Percentiles rank a stretch among this genome's conserved stretches.
Conservation (phyloP, 1,140 invertebrate species). For the Trichogramma pretiosum region DNA sequence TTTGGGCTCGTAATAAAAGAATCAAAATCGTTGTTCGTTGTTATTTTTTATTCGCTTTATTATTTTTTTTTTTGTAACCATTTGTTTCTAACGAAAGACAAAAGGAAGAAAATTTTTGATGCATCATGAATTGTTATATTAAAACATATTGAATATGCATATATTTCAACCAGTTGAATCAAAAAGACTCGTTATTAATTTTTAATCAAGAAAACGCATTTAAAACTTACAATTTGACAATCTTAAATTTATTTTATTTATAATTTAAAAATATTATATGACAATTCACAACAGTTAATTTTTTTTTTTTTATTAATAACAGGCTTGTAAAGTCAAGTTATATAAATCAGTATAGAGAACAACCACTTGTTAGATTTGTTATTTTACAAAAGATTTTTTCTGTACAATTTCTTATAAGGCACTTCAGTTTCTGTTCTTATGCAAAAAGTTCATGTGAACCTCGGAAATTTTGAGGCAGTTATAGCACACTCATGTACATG, state of each 20-base stretch:
- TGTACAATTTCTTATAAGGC: constrained; percentile 45
- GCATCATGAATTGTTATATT: constrained; percentile 17
- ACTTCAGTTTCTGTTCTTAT: constrained; percentile 30
- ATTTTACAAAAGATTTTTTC: constrained; percentile 38
- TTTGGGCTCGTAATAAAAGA: no score
- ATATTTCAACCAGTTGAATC: no score
- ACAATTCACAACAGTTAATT: constrained; percentile 19
- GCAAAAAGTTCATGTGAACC: constrained; percentile 29
- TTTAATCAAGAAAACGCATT: no score
- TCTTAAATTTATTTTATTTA: no score
- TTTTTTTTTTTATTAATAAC: no score
- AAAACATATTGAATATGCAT: constrained; percentile 7
- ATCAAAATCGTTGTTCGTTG: no score
- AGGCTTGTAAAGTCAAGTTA: constrained; percentile 10
- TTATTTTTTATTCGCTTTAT: constrained; percentile 13
- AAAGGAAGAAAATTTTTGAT: constrained; percentile 11
- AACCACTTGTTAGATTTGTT: constrained; percentile 34
- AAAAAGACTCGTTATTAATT: no score
- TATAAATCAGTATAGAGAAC: constrained; percentile 27
- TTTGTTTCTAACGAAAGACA: constrained; percentile 18
- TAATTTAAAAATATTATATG: no score
- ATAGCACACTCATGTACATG: constrained; percentile 32
- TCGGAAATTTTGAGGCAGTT: no score
- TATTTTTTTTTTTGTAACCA: constrained; percentile 15
- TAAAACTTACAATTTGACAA: no score